Evolutionary conservation across 2,888 invertebrate genomes (phyloP), one percentile per base, ranked within the genome.

Genomic region (Baccha elongata): DNA sequence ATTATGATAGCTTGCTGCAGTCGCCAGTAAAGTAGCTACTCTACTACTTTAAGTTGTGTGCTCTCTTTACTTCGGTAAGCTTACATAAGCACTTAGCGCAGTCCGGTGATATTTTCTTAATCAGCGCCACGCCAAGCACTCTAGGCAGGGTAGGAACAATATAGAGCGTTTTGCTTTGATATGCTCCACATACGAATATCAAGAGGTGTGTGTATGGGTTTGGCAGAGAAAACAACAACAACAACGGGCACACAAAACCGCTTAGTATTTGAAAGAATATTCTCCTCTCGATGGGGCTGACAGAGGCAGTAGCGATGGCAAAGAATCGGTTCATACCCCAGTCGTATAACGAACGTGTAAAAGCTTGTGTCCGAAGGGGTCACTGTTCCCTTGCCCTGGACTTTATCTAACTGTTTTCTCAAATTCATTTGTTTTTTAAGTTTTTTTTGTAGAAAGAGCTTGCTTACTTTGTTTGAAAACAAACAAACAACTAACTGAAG

Each of bases 321-420:
- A 40, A 58, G 58, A 58, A 40, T 58, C 15, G 32, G 23, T 40
- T 37, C 58, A 60, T 21, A 48, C 40, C 60, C 48, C 75, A 83
- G 67, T 76, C 40, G 65, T 53, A 72, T 46, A 48, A 67, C 55
- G 65, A 76, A 68, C 76, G 75, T 81, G 60, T 62, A 81, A 81
- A 81, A 81, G 81, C 81, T 76, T 62, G 76, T 67, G 52, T 76
- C 81, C 72, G 48, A 75, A 81, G 71, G 71, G 81, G 81, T 72
- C 81, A 76, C 53, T 42, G 53, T 71, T 68, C 46, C 72, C 81
- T 83, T 32, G 44, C 53, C 55, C 65, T 75, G 81, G 81, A 76
- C 81, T 67, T 71, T 67, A 67, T 71, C 71, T 60, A 67, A 75
- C 71, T 75, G 60, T 81, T 80, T 81, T 71, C 71, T 60, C 68